Conservation (phyloP, 1,140 invertebrate species). For the Bilobella aurantiaca region DNA sequence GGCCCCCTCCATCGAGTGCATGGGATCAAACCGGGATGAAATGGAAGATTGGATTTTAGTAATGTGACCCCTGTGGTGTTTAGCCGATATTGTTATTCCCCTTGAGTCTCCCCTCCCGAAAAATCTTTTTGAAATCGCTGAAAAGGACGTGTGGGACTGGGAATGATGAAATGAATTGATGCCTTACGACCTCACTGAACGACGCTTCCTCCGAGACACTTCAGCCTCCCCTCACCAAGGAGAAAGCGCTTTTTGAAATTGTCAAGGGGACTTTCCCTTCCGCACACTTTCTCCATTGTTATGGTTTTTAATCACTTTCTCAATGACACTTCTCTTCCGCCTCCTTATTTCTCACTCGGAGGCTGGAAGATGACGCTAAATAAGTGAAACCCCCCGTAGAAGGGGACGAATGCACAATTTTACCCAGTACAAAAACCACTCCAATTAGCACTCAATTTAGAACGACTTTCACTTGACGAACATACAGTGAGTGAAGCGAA, state of each 20-base stretch:
- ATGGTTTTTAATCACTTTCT: conserved; percentile 9
- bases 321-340: neutral
- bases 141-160: neutral
- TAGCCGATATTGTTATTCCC: conserved; percentile 7
- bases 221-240: neutral
- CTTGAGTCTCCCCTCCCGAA: neutral
- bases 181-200: conserved; percentile 1
- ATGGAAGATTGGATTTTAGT: conserved; percentile 5
- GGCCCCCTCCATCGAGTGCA: neutral
- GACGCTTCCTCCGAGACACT: neutral
- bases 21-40: neutral
- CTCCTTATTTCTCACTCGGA: neutral
- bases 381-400: neutral
- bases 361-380: neutral
- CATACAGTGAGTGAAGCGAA: no score
- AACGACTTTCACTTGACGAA: no score
- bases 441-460: neutral
- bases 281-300: neutral
- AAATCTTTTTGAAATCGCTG: neutral
- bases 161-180: neutral
- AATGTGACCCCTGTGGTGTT: conserved; percentile 6
- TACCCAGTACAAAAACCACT: neutral
- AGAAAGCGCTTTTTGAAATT: neutral
- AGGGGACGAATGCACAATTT: neutral
- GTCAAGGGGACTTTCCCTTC: no score